phyloP scores from a whole-genome alignment of 2,113 vertebrate genomes.

The Columba janthina region DNA sequence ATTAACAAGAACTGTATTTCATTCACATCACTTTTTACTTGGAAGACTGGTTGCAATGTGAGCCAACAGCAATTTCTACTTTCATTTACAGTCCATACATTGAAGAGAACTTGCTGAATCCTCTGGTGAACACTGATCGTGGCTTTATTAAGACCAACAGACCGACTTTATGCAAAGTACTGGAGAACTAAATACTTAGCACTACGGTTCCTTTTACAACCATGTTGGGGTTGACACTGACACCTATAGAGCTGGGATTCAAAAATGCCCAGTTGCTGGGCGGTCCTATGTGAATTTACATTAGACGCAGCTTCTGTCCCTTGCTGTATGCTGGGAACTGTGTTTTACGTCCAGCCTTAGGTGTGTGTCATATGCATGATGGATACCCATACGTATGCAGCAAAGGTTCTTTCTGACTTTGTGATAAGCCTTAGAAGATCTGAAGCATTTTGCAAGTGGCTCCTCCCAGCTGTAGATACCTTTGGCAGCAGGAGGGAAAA shows the following conservation, averaged over 20 bases:
- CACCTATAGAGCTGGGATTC: rapidly evolving
- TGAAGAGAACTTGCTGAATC: not conserved
- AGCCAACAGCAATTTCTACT: not conserved
- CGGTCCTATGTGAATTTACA: not conserved
- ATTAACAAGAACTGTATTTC: not conserved
- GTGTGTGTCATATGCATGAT: rapidly evolving
- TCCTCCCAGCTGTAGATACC: not conserved
- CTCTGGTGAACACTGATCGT: not conserved
- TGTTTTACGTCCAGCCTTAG: not conserved
- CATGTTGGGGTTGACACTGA: not conserved
- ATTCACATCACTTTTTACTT: not conserved
- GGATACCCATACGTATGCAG: not conserved
- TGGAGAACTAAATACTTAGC: not conserved
- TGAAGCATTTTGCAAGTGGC: not conserved
- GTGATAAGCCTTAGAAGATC: not conserved
- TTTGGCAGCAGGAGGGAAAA: not conserved
- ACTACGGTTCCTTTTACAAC: not conserved
- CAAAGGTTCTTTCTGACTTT: not conserved
- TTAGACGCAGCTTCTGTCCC: not conserved
- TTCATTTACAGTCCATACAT: not conserved
- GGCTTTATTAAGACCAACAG: not conserved
- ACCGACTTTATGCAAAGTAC: too few species aligned
- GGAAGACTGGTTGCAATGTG: not conserved
- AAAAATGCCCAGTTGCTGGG: not conserved
- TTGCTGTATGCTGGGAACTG: not conserved